Percentiles rank a stretch among this genome's conserved stretches.
These are phyloP conservation scores for Taenaris catops DNA, from an alignment of 2,888 invertebrate genomes.

Conservation along the genomic window DNA sequence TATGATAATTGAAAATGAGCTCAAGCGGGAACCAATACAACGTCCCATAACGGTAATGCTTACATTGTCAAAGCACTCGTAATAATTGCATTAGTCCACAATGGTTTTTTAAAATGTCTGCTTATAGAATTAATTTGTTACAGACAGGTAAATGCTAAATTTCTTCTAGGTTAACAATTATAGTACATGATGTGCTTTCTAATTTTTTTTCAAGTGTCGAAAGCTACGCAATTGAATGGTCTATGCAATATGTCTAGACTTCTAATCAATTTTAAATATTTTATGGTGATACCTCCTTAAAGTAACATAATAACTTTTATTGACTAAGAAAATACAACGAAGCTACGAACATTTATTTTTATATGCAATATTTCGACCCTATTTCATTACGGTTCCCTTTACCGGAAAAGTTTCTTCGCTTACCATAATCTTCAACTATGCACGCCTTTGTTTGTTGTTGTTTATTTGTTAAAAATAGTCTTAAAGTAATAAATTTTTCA, in stretches of 20 bases:
- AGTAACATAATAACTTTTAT: neutral
- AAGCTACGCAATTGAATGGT: conserved; percentile 43
- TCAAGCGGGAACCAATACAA: conserved; percentile 15
- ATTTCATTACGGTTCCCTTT: too few relatives aligned
- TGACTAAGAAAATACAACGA: conserved; percentile 13
- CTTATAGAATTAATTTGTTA: conserved; percentile 1
- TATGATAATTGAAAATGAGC: conserved; percentile 6
- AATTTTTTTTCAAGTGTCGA: conserved; percentile 54
- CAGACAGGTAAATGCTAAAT: conserved; percentile 16
- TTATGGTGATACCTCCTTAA: conserved; percentile 22
- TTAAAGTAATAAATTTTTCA: too few relatives aligned
- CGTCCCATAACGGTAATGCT: conserved; percentile 9
- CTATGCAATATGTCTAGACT: conserved; percentile 44
- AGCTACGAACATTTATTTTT: too few relatives aligned
- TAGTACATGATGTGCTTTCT: conserved; percentile 62
- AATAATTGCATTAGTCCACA: conserved; percentile 10
- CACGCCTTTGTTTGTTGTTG: too few relatives aligned
- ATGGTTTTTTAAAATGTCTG: conserved; percentile 7
- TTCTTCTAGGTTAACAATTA: conserved; percentile 38
- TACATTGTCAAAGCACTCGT: conserved; percentile 1
- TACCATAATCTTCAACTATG: too few relatives aligned
- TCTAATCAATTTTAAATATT: conserved; percentile 22
- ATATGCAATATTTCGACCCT: too few relatives aligned
- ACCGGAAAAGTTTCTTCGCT: too few relatives aligned
- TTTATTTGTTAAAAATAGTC: too few relatives aligned